A percentile compares a stretch with the other conserved stretches of the same genome.
phyloP scores from a whole-genome alignment of 2,888 invertebrate species.

The Rosalia funebris region DNA sequence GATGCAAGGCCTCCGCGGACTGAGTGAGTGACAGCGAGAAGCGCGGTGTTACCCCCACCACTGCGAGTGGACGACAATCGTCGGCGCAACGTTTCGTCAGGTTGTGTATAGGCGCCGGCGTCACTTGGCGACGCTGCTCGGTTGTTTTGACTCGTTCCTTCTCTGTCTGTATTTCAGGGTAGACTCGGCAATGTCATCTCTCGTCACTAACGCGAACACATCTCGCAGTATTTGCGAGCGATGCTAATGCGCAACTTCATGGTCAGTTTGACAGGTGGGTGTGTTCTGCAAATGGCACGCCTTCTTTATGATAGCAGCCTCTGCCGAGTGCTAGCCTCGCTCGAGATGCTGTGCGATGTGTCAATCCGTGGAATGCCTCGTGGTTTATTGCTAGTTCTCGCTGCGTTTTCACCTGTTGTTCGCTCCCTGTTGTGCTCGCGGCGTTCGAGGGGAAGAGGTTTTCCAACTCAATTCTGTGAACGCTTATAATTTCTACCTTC shows the following conservation, averaged over 20 bases:
- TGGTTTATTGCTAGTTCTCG: constrained; percentile 48
- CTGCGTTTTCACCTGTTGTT: constrained; percentile 47
- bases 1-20: constrained; percentile 62
- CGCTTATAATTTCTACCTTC: neutral
- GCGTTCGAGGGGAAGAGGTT: neutral
- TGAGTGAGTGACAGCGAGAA: constrained; percentile 64
- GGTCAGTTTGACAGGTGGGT: constrained; percentile 65
- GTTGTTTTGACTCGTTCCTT: constrained; percentile 41
- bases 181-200: constrained; percentile 58
- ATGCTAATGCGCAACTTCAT: constrained; percentile 60
- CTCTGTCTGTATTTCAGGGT: constrained; percentile 49
- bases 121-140: constrained; percentile 54
- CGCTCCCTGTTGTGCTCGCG: constrained; percentile 12
- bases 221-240: constrained; percentile 52
- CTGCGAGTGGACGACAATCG: constrained; percentile 53
- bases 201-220: constrained; percentile 62
- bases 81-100: constrained; percentile 62
- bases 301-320: constrained; percentile 58
- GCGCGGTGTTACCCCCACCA: constrained; percentile 60
- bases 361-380: constrained; percentile 49
- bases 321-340: constrained; percentile 56
- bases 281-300: constrained; percentile 50
- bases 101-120: constrained; percentile 59
- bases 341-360: constrained; percentile 52
- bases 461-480: neutral